Evolutionary conservation across 2,113 vertebrate genomes (phyloP), one percentile per base, ranked within the genome.

Genomic region (Neogobius melanostomus): DNA sequence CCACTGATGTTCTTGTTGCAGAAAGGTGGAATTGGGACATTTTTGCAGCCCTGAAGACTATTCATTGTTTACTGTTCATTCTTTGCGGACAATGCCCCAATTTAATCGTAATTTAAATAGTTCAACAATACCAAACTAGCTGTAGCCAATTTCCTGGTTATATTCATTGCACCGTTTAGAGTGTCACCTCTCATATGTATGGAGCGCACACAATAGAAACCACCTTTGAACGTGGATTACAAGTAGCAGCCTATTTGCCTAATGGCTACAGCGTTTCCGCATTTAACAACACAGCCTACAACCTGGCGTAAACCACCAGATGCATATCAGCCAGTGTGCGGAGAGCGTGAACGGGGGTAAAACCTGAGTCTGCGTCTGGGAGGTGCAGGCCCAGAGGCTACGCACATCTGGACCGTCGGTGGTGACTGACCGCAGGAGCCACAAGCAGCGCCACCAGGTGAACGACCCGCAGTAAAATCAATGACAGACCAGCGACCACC

Each of bases 331-430:
- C 42, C 43, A 56, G 9, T 6, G 11, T 42, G 1, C 3, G 36
- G 17, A 54, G 56, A 43, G 28, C 47, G 72, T 51, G n/a, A 50
- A 61, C 21, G 72, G 76, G n/a, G 47, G 43, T 17, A 69, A 75
- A 8, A 36, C 56, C 81, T 77, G 82, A 74, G 11, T 70, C 14
- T n/a, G 44, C 17, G 17, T 54, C 21, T 61, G 53, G 47, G 68
- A 7, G 54, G 42, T 43, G 14, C 11, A 79, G 82, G 82, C 80
- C 82, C 72, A 50, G 67, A 57, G 74, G 71, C 53, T n/a, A 28
- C 12, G 17, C 76, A 89, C 87, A 90, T 89, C 88, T 90, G 88
- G 56, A 42, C 28, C 5, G 6, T 81, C 61, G 63, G 53, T 48
- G 68, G 53, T 71, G 59, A 76, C 68, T 66, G 69, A 62, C 62